These are phyloP conservation scores for Lithodes maja DNA, from an alignment of 2,888 invertebrate genomes.

Conservation along the genomic window DNA sequence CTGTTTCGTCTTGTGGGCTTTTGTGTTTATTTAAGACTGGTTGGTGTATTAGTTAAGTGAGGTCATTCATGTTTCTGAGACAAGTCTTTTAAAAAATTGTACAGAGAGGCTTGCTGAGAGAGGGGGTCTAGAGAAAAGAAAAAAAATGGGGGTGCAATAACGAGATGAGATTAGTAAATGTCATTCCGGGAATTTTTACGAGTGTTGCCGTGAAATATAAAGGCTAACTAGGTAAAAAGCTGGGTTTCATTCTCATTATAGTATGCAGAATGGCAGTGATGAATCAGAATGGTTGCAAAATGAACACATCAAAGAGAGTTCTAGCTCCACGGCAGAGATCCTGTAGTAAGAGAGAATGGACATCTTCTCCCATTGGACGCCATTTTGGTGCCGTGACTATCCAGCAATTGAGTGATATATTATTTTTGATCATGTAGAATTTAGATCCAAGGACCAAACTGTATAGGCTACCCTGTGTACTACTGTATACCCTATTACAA, in stretches of 20 bases:
- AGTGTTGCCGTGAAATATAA: background rate
- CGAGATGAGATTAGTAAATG: background rate
- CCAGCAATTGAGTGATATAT: no score
- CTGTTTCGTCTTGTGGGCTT: background rate
- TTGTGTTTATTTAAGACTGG: background rate
- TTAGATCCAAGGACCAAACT: no score
- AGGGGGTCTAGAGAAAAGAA: background rate
- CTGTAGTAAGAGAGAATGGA: no score
- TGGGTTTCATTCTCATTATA: background rate
- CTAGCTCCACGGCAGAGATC: no score
- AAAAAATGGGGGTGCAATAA: background rate
- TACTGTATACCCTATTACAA: no score
- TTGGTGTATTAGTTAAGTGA: background rate
- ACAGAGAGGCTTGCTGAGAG: background rate
- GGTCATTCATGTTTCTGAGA: background rate
- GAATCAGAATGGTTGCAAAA: background rate
- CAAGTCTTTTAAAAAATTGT: background rate
- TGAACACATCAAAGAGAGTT: background rate
- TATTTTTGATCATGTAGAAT: no score
- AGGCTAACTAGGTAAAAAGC: background rate
- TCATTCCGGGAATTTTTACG: background rate
- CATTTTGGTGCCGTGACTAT: no score
- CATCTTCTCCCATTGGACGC: no score
- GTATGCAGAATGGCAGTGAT: background rate
- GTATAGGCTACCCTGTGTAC: no score